Percentiles rank a stretch among this genome's conserved stretches.
Conservation (phyloP, 35 echinoderm and acorn worm species). For the Stichopus chloronotus region DNA sequence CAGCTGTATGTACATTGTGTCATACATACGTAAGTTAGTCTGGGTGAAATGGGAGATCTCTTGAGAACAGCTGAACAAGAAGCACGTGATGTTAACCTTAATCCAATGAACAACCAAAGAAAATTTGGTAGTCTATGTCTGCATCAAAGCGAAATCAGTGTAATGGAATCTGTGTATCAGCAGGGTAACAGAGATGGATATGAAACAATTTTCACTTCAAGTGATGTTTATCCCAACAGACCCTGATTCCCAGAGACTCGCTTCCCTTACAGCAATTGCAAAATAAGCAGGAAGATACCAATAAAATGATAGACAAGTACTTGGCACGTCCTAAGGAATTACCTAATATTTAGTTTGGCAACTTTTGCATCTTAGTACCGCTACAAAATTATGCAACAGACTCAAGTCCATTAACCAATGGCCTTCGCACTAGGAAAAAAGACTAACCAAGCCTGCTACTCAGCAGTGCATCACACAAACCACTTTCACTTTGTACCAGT, state of each 20-base stretch:
- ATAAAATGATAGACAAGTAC: background rate
- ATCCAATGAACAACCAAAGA: background rate
- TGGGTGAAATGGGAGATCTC: constrained; percentile 14
- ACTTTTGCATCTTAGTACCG: constrained; percentile 3
- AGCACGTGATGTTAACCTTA: background rate
- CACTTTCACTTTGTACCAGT: no score
- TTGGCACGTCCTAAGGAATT: background rate
- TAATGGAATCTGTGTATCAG: background rate
- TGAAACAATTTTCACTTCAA: background rate
- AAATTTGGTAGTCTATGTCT: constrained; percentile 1
- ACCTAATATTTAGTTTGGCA: background rate
- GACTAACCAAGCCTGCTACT: no score
- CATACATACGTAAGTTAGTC: constrained; percentile 20
- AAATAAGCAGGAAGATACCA: constrained; percentile 12
- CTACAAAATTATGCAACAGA: background rate
- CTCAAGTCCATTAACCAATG: no score
- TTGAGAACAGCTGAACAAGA: constrained; percentile 16
- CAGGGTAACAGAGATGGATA: background rate
- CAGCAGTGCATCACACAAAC: no score
- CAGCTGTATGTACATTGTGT: constrained; percentile 48
- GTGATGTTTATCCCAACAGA: background rate
- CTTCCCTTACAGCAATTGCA: background rate
- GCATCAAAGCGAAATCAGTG: background rate
- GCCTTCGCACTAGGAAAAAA: no score
- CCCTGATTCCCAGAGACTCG: background rate